phyloP scores from a whole-genome alignment of 2,113 vertebrate genomes.

The Platysteira castanea region DNA sequence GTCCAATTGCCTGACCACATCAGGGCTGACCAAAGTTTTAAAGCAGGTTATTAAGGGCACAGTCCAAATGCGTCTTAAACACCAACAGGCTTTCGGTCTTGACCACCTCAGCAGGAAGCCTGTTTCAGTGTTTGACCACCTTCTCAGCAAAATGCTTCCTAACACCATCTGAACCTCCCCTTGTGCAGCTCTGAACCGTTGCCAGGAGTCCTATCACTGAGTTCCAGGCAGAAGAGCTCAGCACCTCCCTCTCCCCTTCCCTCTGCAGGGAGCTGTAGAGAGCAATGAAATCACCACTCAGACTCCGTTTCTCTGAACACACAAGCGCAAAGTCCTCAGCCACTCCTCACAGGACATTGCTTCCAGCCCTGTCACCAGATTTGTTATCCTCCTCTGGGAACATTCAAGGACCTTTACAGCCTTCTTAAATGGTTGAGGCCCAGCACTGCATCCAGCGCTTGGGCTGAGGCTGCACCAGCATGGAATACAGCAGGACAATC shows the following conservation, averaged over 20 bases:
- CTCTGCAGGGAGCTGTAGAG: background rate
- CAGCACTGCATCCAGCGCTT: rapidly evolving
- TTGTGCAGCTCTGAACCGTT: background rate
- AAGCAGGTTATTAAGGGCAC: background rate
- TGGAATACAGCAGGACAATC: background rate
- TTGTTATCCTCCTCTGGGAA: background rate
- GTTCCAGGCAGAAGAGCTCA: background rate
- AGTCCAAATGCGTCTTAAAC: background rate
- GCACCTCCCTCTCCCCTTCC: background rate
- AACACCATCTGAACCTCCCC: background rate
- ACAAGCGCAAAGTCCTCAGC: background rate
- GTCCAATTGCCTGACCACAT: background rate
- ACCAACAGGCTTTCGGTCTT: background rate
- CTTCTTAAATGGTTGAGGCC: too few species aligned
- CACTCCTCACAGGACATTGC: rapidly evolving
- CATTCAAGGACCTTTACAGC: background rate
- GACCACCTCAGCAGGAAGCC: background rate
- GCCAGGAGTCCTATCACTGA: background rate
- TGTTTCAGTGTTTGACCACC: background rate
- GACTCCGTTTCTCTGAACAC: background rate
- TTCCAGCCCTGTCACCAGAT: background rate
- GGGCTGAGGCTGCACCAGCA: background rate
- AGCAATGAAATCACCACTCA: background rate
- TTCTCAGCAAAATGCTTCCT: background rate
- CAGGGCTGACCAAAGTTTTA: background rate